These are phyloP conservation scores for Macrosteles quadrilineatus DNA, from an alignment of 1,140 invertebrate species.

Conservation along the genomic window DNA sequence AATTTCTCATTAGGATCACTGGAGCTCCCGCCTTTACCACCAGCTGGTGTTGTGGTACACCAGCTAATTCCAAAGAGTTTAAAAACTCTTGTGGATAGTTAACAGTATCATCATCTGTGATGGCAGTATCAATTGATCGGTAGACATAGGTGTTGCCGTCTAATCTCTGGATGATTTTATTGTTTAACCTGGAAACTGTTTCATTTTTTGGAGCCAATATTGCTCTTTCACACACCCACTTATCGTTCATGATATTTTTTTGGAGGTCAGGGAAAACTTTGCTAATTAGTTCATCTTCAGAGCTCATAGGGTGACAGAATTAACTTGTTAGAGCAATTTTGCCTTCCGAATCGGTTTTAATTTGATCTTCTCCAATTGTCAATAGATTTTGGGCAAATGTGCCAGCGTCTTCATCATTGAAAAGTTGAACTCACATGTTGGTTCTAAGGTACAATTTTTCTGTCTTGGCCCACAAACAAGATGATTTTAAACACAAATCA, in stretches of 20 bases:
- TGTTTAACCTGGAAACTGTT: conserved; percentile 48
- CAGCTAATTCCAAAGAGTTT: conserved; percentile 46
- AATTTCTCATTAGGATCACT: conserved; percentile 50
- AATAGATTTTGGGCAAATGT: conserved; percentile 45
- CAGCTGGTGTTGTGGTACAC: conserved; percentile 48
- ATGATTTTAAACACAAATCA: conserved; percentile 52
- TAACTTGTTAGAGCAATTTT: conserved; percentile 36
- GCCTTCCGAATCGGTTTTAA: conserved; percentile 35
- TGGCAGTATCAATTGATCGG: conserved; percentile 48
- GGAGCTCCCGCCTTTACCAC: conserved; percentile 38
- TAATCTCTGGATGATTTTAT: conserved; percentile 37
- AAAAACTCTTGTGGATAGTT: conserved; percentile 52
- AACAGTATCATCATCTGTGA: conserved; percentile 45
- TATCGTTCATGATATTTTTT: conserved; percentile 48
- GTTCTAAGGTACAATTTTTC: conserved; percentile 45
- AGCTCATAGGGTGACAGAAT: conserved; percentile 40
- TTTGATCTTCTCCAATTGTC: conserved; percentile 51
- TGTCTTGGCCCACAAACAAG: conserved; percentile 48
- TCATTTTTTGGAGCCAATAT: conserved; percentile 50
- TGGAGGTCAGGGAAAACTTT: conserved; percentile 49
- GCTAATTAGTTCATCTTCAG: conserved; percentile 47
- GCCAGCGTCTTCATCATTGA: conserved; percentile 42
- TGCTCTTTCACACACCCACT: conserved; percentile 48
- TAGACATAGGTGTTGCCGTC: conserved; percentile 40
- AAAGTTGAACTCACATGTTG: conserved; percentile 47